Evolutionary conservation across 2,113 vertebrate genomes (phyloP).

Genomic region (Gracilinanus agilis): DNA sequence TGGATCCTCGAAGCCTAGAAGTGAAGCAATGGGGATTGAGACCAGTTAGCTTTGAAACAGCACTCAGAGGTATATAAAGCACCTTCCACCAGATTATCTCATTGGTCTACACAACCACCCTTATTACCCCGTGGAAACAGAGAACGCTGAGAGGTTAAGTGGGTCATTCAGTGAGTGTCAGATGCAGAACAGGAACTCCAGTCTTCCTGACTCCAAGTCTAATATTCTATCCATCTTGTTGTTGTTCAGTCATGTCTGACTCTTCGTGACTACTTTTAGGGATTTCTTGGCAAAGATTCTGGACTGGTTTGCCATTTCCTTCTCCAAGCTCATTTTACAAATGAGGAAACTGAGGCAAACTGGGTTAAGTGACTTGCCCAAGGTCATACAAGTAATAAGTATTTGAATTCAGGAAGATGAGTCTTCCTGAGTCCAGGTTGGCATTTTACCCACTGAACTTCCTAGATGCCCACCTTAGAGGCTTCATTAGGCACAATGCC

Average conservation of each 20-base stretch:
- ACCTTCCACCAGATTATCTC: background rate
- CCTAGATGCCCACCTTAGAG: background rate
- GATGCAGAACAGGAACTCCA: background rate
- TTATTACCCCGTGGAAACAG: background rate
- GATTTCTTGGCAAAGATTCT: too few species aligned
- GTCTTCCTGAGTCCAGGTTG: too few species aligned
- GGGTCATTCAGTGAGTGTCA: background rate
- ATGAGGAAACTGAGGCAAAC: too few species aligned
- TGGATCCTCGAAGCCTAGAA: background rate
- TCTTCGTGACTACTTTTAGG: too few species aligned
- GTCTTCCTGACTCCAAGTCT: background rate
- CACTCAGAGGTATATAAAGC: background rate
- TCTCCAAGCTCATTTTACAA: too few species aligned
- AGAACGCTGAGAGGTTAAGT: background rate
- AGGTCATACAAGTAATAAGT: too few species aligned
- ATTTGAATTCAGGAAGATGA: too few species aligned
- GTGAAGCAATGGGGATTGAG: background rate
- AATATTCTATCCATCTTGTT: background rate
- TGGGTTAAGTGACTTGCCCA: too few species aligned
- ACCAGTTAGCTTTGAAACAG: background rate
- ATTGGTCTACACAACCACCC: background rate
- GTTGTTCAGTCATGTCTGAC: too few species aligned
- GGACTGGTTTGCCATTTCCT: too few species aligned
- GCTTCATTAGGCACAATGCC: background rate
- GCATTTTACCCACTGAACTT: too few species aligned